phyloP scores from a whole-genome alignment of 2,113 vertebrate species.

The Nycticryphes semicollaris region DNA sequence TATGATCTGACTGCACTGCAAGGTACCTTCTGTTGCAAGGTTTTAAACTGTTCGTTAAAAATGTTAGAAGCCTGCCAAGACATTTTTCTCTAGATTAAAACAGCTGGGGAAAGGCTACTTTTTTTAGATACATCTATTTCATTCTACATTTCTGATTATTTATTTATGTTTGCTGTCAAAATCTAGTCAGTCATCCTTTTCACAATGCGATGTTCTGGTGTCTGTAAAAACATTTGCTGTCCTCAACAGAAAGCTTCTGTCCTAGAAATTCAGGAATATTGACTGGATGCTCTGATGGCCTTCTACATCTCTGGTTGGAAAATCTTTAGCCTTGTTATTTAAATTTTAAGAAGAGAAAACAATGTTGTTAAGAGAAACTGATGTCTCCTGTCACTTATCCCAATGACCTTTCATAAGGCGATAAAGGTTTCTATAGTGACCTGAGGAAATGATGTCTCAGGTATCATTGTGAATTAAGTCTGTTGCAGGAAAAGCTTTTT shows the following conservation, averaged over 20 bases:
- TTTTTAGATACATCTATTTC: not conserved
- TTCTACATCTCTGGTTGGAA: slow-evolving; percentile 34
- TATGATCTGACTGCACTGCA: not conserved
- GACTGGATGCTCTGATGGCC: slow-evolving; percentile 33
- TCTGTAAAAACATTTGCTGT: not conserved
- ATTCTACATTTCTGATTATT: not conserved
- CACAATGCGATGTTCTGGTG: not conserved
- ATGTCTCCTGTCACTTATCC: slow-evolving; percentile 40
- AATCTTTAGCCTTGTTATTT: slow-evolving; percentile 52
- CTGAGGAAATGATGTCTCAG: slow-evolving; percentile 40
- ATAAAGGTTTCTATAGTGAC: slow-evolving; percentile 49
- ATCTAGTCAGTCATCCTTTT: not conserved
- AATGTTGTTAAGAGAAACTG: slow-evolving; percentile 33
- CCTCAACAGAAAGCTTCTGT: not conserved
- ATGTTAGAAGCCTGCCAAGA: not conserved
- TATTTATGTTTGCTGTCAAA: not conserved
- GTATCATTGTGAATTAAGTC: slow-evolving; percentile 52
- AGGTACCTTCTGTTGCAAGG: not conserved
- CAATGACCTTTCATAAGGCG: slow-evolving; percentile 30
- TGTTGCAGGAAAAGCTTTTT: slow-evolving; percentile 33
- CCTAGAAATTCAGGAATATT: slow-evolving; percentile 48
- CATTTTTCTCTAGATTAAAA: not conserved
- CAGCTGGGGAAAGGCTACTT: not conserved
- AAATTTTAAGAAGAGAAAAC: slow-evolving; percentile 53
- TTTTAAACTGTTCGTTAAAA: not conserved